A percentile compares a stretch with the other conserved stretches of the same genome.
phyloP scores from a whole-genome alignment of 2,113 vertebrate species.

The Pseudorasbora parva region DNA sequence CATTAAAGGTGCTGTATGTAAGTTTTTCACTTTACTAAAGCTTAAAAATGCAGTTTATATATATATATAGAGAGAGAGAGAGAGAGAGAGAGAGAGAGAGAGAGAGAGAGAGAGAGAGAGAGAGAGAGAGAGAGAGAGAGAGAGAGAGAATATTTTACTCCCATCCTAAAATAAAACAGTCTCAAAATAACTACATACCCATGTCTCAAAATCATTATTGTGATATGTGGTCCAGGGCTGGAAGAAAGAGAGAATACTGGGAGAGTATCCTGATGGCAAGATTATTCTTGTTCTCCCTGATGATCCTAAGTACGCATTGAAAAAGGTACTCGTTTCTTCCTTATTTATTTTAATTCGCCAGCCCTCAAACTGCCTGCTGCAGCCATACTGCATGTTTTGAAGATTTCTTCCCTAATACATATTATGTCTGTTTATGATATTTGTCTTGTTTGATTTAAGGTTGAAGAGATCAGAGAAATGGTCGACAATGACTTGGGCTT shows the following conservation, averaged over 20 bases:
- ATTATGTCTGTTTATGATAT: not conserved
- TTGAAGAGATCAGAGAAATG: constrained; percentile 98
- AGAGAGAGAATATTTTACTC: too few relatives aligned
- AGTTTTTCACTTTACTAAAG: too few relatives aligned
- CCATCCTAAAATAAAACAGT: too few relatives aligned
- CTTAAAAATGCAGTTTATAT: too few relatives aligned
- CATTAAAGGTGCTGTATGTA: too few relatives aligned
- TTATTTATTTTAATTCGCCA: not conserved
- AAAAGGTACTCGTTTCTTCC: constrained; percentile 84
- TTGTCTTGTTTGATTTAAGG: constrained; percentile 69
- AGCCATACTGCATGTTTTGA: not conserved
- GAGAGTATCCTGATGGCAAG: constrained; percentile 95
- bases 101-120: too few relatives aligned
- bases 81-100: too few relatives aligned
- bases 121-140: too few relatives aligned
- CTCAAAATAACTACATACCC: not conserved
- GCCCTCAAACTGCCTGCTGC: not conserved
- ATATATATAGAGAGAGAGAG: too few relatives aligned
- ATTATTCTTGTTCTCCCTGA: constrained; percentile 98
- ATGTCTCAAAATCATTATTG: constrained; percentile 14
- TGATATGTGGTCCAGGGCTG: constrained; percentile 81
- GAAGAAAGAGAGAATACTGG: constrained; percentile 97
- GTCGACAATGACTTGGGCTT: constrained; percentile 98
- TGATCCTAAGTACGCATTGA: constrained; percentile 96
- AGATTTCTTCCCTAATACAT: not conserved